Evolutionary conservation across 2,113 vertebrate genomes (phyloP), one percentile per base, ranked within the genome.

Genomic region (Sciurus niger): DNA sequence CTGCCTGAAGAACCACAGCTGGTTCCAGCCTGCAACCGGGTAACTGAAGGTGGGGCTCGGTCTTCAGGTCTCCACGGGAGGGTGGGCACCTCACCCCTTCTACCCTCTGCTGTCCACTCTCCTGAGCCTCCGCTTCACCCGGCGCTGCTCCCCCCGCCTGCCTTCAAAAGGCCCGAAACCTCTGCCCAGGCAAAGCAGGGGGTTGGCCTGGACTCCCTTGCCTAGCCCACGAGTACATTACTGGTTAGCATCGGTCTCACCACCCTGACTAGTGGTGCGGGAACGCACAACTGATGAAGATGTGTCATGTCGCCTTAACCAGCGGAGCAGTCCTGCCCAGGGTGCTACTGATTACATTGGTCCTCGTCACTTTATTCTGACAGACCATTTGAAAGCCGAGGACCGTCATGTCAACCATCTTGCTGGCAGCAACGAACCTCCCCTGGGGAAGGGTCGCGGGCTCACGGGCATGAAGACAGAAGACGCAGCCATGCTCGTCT

Each of bases 221-320:
- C 22, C 84, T 34, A 13, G 0, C 0, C 0, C 8, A 18, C 20
- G 0, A 46, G 12, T 2, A 4, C 1, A 24, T 18, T 37, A 37
- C 24, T 48, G 24, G 43, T 34, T 34, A 40, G 43, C 67, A 53
- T 9, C 18, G 6, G 43, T 22, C 43, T 76, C 10, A 40, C 28
- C 17, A 43, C 28, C 17, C 67, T 32, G 18, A 55, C 55, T 16
- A 58, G 25, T 60, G 24, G 9, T 6, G n/a, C 1, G 20, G 14
- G 1, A 53, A 34, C 1, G 6, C 1, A 48, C 0, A 4, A 6
- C 58, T 17, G 55, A 22, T 46, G 43, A 25, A 58, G 14, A 9
- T 30, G 40, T 28, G 24, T 65, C 96, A 8, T 12, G 17, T 37
- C 28, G 20, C 60, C 30, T 18, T 68, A 46, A 32, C 40, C 48